Conservation (phyloP, 2,113 vertebrate species). For the Neoarius graeffei region DNA sequence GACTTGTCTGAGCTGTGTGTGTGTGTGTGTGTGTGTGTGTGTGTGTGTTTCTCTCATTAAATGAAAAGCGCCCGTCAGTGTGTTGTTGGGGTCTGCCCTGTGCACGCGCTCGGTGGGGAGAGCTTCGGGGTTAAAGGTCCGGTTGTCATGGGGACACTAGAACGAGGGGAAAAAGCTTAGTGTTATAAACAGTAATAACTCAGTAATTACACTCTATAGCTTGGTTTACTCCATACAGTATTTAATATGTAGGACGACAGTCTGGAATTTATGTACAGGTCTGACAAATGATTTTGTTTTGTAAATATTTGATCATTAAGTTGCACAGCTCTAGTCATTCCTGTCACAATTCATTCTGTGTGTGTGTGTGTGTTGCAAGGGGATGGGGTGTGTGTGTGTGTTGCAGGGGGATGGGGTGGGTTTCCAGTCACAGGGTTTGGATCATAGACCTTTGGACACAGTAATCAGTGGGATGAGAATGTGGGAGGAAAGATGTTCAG, state of each 20-base stretch:
- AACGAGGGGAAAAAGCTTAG: not conserved
- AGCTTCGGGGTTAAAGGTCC: constrained; percentile 10
- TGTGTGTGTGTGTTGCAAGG: no score
- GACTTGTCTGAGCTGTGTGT: not conserved
- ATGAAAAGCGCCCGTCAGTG: not conserved
- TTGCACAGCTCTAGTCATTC: not conserved
- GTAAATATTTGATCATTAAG: not conserved
- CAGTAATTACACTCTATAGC: not conserved
- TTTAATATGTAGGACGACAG: not conserved
- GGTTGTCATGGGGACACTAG: not conserved
- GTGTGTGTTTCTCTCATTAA: not conserved
- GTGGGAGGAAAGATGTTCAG: not conserved
- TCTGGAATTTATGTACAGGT: not conserved
- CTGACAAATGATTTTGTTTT: not conserved
- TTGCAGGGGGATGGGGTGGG: not conserved
- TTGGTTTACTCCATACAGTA: no score
- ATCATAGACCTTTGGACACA: not conserved
- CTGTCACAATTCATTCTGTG: not conserved
- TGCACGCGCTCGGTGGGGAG: not conserved
- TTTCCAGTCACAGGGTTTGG: not conserved
- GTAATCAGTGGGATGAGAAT: not conserved
- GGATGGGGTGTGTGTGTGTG: not conserved
- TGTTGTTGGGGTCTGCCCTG: not conserved
- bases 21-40: not conserved
- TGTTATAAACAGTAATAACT: not conserved